A percentile compares a stretch with the other conserved stretches of the same genome.
Evolutionary conservation across 2,888 invertebrate species (phyloP).

Genomic region (Lasioglossum lativentre): DNA sequence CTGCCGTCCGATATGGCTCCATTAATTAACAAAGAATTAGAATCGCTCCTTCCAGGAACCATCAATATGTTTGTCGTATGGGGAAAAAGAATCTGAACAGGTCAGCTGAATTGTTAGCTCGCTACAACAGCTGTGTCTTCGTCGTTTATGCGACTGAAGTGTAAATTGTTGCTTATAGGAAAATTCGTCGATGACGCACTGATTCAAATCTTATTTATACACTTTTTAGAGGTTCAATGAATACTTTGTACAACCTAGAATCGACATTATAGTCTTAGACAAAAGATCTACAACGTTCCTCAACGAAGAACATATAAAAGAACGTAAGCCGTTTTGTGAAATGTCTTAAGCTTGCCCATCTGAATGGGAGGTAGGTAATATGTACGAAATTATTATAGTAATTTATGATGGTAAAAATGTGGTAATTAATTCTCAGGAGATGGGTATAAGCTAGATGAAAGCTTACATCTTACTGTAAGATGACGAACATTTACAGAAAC

Average conservation of each 20-base stretch:
- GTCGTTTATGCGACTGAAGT: not conserved
- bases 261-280: no score
- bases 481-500: no score
- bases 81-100: constrained; percentile 27
- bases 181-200: not conserved
- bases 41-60: constrained; percentile 56
- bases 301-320: no score
- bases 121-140: not conserved
- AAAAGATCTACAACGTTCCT: no score
- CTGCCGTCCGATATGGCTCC: constrained; percentile 71
- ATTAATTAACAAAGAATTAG: constrained; percentile 81
- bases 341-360: no score
- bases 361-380: no score
- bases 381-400: not conserved
- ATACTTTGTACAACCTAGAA: no score
- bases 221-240: no score
- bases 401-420: not conserved
- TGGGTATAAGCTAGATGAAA: not conserved
- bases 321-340: no score
- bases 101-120: constrained; percentile 13
- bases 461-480: no score
- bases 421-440: no score
- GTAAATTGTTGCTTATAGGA: not conserved
- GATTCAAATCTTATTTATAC: no score
- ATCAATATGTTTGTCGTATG: constrained; percentile 41